Evolutionary conservation across 2,797 vertebrate genomes (phyloP).

Genomic region (Microctenopoma steveboyesi): DNA sequence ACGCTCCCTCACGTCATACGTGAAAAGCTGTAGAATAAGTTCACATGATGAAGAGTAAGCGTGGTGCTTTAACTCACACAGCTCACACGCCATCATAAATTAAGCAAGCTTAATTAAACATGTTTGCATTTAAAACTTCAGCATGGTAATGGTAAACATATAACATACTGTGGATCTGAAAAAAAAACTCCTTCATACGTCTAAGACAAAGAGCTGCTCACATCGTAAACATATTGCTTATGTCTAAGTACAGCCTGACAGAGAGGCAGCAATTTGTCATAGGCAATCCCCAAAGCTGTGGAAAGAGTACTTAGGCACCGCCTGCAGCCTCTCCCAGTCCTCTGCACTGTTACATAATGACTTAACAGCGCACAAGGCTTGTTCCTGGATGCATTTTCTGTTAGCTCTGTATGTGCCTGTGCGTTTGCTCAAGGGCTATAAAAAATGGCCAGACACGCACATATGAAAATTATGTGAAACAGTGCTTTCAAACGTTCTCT

Average conservation of each 20-base stretch:
- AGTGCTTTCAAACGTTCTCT: conserved; percentile 2
- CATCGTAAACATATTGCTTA: conserved; percentile 19
- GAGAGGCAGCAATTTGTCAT: conserved; percentile 24
- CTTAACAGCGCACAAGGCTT: conserved; percentile 56
- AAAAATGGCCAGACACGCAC: conserved; percentile 10
- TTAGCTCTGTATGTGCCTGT: conserved; percentile 41
- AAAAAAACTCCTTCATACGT: not conserved
- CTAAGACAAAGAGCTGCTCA: conserved; percentile 11
- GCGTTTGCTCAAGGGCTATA: conserved; percentile 13
- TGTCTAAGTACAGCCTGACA: conserved; percentile 27
- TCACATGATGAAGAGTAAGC: conserved; percentile 31
- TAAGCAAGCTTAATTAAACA: not conserved
- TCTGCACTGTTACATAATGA: conserved; percentile 72
- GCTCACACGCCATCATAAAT: not conserved
- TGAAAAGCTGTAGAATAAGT: conserved; percentile 56
- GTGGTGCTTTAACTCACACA: conserved; percentile 9
- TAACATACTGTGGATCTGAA: not conserved
- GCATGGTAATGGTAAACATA: not conserved
- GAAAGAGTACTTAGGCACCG: conserved; percentile 34
- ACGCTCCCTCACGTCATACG: conserved; percentile 56
- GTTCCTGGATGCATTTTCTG: conserved; percentile 45
- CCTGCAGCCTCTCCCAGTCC: conserved; percentile 62
- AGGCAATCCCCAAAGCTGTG: conserved; percentile 53
- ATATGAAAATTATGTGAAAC: conserved; percentile 26
- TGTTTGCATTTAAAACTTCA: not conserved